These are phyloP conservation scores for Cololabis saira DNA, from an alignment of 2,113 vertebrate genomes.

Conservation along the genomic window DNA sequence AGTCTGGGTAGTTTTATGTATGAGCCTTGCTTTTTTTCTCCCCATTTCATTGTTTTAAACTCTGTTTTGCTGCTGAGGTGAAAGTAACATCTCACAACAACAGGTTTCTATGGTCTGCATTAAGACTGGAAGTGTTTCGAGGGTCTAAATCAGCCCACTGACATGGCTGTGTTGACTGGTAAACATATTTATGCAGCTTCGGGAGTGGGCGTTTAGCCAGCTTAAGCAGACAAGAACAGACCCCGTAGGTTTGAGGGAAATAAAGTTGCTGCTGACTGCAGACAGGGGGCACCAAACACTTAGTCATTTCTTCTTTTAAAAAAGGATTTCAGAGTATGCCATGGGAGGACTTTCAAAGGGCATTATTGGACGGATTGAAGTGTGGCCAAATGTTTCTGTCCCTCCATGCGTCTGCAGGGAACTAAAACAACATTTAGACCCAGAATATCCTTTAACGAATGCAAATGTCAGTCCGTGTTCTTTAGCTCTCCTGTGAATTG, in stretches of 20 bases:
- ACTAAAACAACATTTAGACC: constrained; percentile 50
- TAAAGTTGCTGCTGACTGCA: constrained; percentile 5
- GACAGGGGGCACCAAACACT: constrained; percentile 66
- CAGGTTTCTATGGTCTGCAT: constrained; percentile 19
- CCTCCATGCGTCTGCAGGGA: constrained; percentile 29
- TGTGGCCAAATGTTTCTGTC: constrained; percentile 43
- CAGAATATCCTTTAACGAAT: constrained; percentile 35
- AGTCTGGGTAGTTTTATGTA: constrained; percentile 11
- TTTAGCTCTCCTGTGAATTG: constrained; percentile 31
- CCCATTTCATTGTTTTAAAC: constrained; percentile 14
- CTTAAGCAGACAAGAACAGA: background rate
- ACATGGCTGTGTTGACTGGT: constrained; percentile 57
- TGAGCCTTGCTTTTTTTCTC: constrained; percentile 22
- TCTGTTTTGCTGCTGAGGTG: constrained; percentile 28
- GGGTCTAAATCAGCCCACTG: constrained; percentile 34
- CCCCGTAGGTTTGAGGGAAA: background rate
- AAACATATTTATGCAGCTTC: constrained; percentile 47
- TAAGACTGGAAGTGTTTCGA: constrained; percentile 24
- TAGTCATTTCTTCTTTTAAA: constrained; percentile 36
- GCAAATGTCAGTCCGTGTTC: constrained; percentile 54
- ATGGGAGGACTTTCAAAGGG: constrained; percentile 38
- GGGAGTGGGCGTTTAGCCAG: constrained; percentile 29
- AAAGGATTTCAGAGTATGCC: constrained; percentile 55
- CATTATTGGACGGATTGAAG: constrained; percentile 34
- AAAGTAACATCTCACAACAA: constrained; percentile 45